Conservation (phyloP, 1,140 invertebrate species). For the Drosophila equinoxialis region DNA sequence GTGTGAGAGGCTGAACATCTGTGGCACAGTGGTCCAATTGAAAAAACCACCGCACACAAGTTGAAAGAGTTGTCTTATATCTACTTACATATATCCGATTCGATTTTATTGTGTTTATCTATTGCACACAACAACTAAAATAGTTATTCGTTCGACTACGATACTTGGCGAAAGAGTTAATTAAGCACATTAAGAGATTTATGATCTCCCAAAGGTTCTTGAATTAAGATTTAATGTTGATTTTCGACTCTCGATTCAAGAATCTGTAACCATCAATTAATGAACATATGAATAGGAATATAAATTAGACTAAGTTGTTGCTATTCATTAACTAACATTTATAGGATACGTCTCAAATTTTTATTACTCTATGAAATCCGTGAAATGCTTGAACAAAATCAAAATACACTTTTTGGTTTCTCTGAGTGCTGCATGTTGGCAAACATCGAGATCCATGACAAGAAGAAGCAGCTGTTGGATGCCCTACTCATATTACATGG, state of each 20-base stretch:
- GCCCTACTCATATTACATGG: constrained; percentile 42
- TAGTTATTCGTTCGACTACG: not conserved
- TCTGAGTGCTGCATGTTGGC: constrained; percentile 23
- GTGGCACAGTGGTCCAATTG: constrained; percentile 7
- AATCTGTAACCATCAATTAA: not conserved
- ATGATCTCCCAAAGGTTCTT: not conserved
- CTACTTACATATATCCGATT: no score
- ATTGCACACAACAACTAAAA: no score
- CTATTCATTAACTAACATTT: no score
- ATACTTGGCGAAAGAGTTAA: not conserved
- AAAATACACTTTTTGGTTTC: not conserved
- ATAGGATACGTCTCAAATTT: not conserved
- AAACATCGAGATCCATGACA: not conserved
- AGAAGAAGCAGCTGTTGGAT: constrained; percentile 37
- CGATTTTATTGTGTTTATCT: no score
- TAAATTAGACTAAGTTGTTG: not conserved
- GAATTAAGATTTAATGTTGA: constrained; percentile 1
- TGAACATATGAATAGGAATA: not conserved
- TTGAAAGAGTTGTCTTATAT: not conserved
- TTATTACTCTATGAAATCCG: not conserved
- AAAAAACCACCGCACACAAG: not conserved
- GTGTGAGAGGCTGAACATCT: not conserved
- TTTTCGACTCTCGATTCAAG: not conserved
- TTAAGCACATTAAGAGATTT: not conserved
- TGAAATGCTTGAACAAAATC: not conserved